Evolutionary conservation across 2,888 invertebrate genomes (phyloP).

Genomic region (Axea sp.): DNA sequence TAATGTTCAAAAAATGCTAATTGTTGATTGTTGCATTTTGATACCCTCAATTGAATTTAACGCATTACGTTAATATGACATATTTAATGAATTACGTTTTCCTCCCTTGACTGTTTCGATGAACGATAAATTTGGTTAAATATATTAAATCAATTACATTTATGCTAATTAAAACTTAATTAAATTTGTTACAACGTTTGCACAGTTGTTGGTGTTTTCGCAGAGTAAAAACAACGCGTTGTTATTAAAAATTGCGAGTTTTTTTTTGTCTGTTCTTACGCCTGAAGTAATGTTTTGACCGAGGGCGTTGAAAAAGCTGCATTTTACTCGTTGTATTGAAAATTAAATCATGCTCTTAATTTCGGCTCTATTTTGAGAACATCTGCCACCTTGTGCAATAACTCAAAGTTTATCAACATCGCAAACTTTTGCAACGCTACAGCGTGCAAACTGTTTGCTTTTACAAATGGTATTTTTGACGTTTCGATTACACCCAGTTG

Average conservation of each 20-base stretch:
- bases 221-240: neutral
- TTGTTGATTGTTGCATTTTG: too few relatives aligned
- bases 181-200: neutral
- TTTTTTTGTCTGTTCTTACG: too few relatives aligned
- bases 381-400: constrained; percentile 17
- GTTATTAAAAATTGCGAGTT: constrained; percentile 11
- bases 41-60: too few relatives aligned
- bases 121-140: too few relatives aligned
- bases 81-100: too few relatives aligned
- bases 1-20: too few relatives aligned
- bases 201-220: neutral
- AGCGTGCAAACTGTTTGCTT: neutral
- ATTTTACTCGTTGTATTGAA: too few relatives aligned
- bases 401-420: constrained; percentile 25
- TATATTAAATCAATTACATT: constrained; percentile 1
- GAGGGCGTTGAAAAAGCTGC: too few relatives aligned
- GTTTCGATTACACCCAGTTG: constrained; percentile 6
- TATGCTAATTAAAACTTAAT: constrained; percentile 15
- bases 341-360: constrained; percentile 21
- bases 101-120: too few relatives aligned
- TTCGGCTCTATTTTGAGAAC: constrained; percentile 15
- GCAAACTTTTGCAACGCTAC: constrained; percentile 7
- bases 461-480: constrained; percentile 10
- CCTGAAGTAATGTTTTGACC: too few relatives aligned
- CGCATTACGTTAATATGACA: too few relatives aligned